Conservation (phyloP, 2,113 vertebrate genomes). For the Vimba vimba region DNA sequence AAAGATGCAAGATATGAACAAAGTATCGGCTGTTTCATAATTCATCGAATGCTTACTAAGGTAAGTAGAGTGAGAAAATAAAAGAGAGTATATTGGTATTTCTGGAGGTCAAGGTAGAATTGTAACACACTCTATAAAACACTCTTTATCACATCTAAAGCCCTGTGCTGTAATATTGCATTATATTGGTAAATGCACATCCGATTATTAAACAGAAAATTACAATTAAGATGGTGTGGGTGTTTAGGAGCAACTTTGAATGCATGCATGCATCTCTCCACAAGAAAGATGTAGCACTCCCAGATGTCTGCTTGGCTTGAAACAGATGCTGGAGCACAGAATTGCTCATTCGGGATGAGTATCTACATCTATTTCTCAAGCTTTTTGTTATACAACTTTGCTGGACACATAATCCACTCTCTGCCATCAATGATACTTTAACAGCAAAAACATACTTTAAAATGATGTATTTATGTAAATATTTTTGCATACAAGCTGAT, state of each 20-base stretch:
- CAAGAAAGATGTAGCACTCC: background rate
- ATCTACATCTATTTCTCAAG: background rate
- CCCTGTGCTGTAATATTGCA: background rate
- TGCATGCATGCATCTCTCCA: background rate
- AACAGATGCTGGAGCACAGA: background rate
- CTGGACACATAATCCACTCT: background rate
- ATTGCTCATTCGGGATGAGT: background rate
- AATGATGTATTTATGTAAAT: background rate
- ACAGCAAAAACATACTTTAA: background rate
- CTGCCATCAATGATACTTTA: background rate
- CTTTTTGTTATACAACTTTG: background rate
- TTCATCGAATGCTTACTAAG: slow-evolving; percentile 19
- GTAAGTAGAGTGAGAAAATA: background rate
- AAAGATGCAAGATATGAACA: slow-evolving; percentile 31
- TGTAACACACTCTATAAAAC: background rate
- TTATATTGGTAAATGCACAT: background rate
- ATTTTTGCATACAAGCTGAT: background rate
- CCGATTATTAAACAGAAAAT: background rate
- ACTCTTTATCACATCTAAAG: background rate
- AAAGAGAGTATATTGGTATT: background rate
- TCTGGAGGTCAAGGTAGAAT: background rate
- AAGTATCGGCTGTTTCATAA: slow-evolving; percentile 7
- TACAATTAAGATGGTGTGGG: background rate
- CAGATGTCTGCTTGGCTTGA: slow-evolving; percentile 1
- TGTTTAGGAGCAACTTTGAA: background rate